Evolutionary conservation across 2,797 vertebrate species (phyloP), one percentile per base, ranked within the genome.

Genomic region (Muscicapa striata): DNA sequence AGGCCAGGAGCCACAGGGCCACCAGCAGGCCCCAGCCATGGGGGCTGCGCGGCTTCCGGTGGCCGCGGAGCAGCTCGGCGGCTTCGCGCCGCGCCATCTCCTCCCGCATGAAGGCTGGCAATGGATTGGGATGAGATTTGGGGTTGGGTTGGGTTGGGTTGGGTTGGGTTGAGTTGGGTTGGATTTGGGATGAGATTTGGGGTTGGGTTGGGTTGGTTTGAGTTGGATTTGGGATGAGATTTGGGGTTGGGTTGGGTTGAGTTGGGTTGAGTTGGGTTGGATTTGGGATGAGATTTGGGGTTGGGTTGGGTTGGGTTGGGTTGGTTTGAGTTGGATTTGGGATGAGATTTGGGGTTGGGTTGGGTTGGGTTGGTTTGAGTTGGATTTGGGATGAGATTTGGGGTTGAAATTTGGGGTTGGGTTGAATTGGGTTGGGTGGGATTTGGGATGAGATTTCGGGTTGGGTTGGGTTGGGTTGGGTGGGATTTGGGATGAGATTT

Each of bases 1-100:
- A 99, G 62, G 99, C 94, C 80, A 99, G 26, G 64, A 97, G 97
- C 97, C 98, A 98, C 21, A 98, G 96, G 32, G 96, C 87, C 49
- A 8, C 63, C 9, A 96, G 68, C 5, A 97, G 55, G 3, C 96
- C 96, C 96, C 97, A 98, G 27, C 98, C 98, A 11, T 64, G 11
- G 3, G 97, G 95, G 1, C 26, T 29, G 2, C 97, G 94, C 0
- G 97, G 94, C 11, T 46, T 64, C 30, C 91, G 92, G 13, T 34
- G 77, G 52, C 94, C 63, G 1, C 66, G 91, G 13, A 4, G 75
- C 51, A 84, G 95, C 74, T 97, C 97, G 11, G 96, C 94, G 0
- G 86, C 89, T 12, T 98, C 98, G 6, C 96, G 92, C 5, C 54
- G 96, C 0, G 38, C 4, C 12, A 97, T 96, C 91, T 98, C 98